Evolutionary conservation across 2,888 invertebrate genomes (phyloP), one percentile per base, ranked within the genome.

Genomic region (Drosophila gaucha): DNA sequence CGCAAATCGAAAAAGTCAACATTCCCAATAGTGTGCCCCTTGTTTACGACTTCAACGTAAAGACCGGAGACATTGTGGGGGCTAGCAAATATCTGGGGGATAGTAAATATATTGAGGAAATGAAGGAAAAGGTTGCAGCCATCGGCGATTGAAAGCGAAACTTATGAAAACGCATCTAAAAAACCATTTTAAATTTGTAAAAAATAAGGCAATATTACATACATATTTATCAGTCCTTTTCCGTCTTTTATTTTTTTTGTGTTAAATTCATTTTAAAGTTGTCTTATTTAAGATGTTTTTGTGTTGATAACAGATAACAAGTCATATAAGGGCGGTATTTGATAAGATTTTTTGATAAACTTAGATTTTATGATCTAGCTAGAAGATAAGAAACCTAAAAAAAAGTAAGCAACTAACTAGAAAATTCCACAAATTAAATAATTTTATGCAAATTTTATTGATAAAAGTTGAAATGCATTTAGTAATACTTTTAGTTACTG

Each of bases 21-120:
- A 93, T 96, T 55, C 96, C 96, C 0, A 96, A 96, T 66, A 96
- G 96, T 60, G 96, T 96, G 88, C 96, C 96, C 46, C 96, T 96
- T 85, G 94, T 95, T 0, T 96, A 96, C 83, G 95, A 96, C 82
- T 92, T 96, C 75, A 95, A 96, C 89, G 94, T 94, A 63, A 91
- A 94, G 80, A 78, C 86, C 6, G 92, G 96, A 90, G 94, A 94
- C 74, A 95, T 95, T 0, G 93, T 95, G 0, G 94, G 94, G 36
- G 94, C 95, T 22, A 94, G 95, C 93, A 93, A 94, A 78, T 96
- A 96, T 92, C 93, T 96, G 49, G 96, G 96, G 0, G 98, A 96
- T 84, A 94, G 95, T 76, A 95, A 96, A 89, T 95, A 95, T 0
- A 95, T 96, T 0, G 94, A 94, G 80, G 94, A 95, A 77, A 96